Evolutionary conservation across 2,797 vertebrate species (phyloP).

Genomic region (Xenentodon cancila): DNA sequence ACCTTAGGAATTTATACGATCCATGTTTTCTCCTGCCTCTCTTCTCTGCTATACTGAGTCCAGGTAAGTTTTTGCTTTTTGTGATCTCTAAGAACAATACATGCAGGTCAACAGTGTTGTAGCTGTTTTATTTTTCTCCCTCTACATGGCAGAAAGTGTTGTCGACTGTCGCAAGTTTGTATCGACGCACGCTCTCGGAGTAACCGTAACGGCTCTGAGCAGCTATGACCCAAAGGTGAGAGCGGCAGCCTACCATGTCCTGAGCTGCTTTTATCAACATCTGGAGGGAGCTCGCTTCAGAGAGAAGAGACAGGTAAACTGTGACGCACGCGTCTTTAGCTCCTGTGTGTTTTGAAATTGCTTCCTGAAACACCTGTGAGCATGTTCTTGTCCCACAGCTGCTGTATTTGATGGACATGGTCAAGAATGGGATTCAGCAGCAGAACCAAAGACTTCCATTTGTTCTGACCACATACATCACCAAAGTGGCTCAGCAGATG

Average conservation of each 20-base stretch:
- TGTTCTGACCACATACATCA: constrained; percentile 85
- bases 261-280: constrained; percentile 89
- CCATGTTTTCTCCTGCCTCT: constrained; percentile 94
- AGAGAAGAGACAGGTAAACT: constrained; percentile 88
- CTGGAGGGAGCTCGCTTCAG: constrained; percentile 88
- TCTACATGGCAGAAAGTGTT: constrained; percentile 82
- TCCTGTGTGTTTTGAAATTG: background rate
- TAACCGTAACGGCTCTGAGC: constrained; percentile 88
- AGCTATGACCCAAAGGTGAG: constrained; percentile 90
- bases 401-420: constrained; percentile 89
- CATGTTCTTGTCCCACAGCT: constrained; percentile 76
- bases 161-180: constrained; percentile 93
- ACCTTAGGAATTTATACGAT: constrained; percentile 85
- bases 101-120: background rate
- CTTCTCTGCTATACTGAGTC: constrained; percentile 88
- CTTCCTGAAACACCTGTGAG: background rate
- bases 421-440: constrained; percentile 88
- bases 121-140: background rate
- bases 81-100: background rate
- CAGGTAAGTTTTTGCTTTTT: constrained; percentile 81
- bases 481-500: constrained; percentile 88
- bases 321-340: background rate
- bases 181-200: constrained; percentile 88
- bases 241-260: constrained; percentile 86
- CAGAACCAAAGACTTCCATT: constrained; percentile 88